Evolutionary conservation across 2,113 vertebrate species (phyloP), one percentile per base, ranked within the genome.

Genomic region (Prunella fulvescens): DNA sequence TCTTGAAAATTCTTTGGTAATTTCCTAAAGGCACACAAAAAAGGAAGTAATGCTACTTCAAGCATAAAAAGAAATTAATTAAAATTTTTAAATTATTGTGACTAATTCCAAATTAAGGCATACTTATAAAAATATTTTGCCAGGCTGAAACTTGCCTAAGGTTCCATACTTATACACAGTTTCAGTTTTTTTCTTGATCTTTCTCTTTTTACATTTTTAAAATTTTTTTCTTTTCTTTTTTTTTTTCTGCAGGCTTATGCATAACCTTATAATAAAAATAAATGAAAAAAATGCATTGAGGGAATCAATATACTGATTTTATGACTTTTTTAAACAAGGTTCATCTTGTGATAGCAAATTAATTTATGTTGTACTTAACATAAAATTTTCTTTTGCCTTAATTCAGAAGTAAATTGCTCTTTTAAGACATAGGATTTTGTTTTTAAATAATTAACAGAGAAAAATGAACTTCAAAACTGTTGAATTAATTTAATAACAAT

Each of bases 261-360:
- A 51, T 48, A 80, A 78, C 67, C 72, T 67, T 89, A 26, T 62
- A 89, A 86, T 40, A 54, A 35, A 69, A 90, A 94, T 92, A 88
- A 95, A 96, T 86, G 58, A 93, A 93, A 96, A 96, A 73, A 79
- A 89, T 10, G 47, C 10, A 0, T 83, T 90, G 76, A 93, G 67
- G 60, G 82, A 92, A 92, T 94, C 92, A 93, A 69, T 66, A 64
- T 61, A 87, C 56, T 61, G 78, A 89, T 87, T 65, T 28, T 61
- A 91, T 44, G 40, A 67, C 37, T 73, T 65, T 71, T 85, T 56
- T n/a, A 23, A 94, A 40, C 11, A 84, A 53, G 23, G 33, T 81
- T 93, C 33, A 69, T 71, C 62, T 70, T 74, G 29, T 47, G 24
- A 67, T 45, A 23, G n/a, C 51, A 83, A 58, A 84, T 89, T 95